Conservation (phyloP, 2,888 invertebrate species). For the Lobophora halterata region DNA sequence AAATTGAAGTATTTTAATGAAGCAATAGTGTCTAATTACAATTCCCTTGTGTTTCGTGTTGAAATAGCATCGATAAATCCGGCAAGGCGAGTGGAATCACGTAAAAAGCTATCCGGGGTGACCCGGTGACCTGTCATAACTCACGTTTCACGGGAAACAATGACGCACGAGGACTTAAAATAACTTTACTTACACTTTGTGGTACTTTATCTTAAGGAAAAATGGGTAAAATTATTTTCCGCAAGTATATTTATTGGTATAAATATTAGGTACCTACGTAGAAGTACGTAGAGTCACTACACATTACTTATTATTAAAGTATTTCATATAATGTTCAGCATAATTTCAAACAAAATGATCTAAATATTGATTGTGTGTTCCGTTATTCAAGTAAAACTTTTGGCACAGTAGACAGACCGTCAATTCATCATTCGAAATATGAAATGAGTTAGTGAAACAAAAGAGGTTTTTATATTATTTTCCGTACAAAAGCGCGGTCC, state of each 20-base stretch:
- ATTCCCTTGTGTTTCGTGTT: slow-evolving; percentile 52
- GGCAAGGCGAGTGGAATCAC: slow-evolving; percentile 39
- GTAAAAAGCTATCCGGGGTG: slow-evolving; percentile 49
- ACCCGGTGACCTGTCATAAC: slow-evolving; percentile 34
- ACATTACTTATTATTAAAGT: no score
- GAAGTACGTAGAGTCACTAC: no score
- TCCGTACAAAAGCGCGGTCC: slow-evolving; percentile 32
- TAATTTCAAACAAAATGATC: no score
- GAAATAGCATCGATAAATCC: slow-evolving; percentile 52
- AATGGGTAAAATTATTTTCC: neutral
- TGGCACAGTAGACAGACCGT: slow-evolving; percentile 7
- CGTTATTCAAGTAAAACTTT: slow-evolving; percentile 1
- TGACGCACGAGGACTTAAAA: slow-evolving; percentile 8
- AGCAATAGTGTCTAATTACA: slow-evolving; percentile 61
- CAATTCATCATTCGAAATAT: slow-evolving; percentile 19
- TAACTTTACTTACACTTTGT: slow-evolving; percentile 3
- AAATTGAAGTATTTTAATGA: slow-evolving; percentile 76
- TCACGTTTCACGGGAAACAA: slow-evolving; percentile 18
- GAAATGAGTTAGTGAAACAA: slow-evolving; percentile 24
- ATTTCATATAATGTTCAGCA: no score
- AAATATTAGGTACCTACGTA: no score
- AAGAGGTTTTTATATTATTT: slow-evolving; percentile 23
- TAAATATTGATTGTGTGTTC: neutral
- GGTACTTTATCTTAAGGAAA: slow-evolving; percentile 9
- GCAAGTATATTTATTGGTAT: no score